These are phyloP conservation scores for Apteryx owenii DNA, from an alignment of 2,113 vertebrate species.

Conservation along the genomic window DNA sequence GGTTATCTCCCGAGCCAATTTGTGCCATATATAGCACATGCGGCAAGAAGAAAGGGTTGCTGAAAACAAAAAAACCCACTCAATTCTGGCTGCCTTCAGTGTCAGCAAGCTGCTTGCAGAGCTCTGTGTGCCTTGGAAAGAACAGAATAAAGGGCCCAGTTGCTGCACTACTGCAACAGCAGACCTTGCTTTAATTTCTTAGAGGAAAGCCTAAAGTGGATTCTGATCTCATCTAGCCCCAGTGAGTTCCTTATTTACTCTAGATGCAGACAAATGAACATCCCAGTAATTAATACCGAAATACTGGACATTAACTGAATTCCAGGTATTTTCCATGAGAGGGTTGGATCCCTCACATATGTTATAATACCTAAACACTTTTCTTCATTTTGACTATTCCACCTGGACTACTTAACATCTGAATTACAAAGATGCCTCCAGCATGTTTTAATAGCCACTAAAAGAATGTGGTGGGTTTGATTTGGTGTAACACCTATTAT, in stretches of 20 bases:
- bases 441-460: not conserved
- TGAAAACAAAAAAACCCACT: not conserved
- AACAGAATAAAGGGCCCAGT: not conserved
- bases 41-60: not conserved
- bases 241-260: not conserved
- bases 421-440: not conserved
- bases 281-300: not conserved
- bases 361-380: not conserved
- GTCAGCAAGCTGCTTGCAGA: not conserved
- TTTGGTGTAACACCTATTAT: not conserved
- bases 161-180: not conserved
- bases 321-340: not conserved
- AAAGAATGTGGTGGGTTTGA: not conserved
- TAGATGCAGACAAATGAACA: not conserved
- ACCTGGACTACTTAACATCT: not conserved
- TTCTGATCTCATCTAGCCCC: not conserved
- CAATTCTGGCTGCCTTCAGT: not conserved
- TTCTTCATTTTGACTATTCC: not conserved
- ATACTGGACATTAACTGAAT: not conserved
- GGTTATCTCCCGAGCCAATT: not conserved
- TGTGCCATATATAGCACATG: fast-evolving
- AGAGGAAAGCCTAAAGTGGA: not conserved
- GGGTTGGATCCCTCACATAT: not conserved
- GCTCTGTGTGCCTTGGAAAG: not conserved
- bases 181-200: not conserved